Evolutionary conservation across 2,797 vertebrate species (phyloP), one percentile per base, ranked within the genome.

Genomic region (Coendou prehensilis): DNA sequence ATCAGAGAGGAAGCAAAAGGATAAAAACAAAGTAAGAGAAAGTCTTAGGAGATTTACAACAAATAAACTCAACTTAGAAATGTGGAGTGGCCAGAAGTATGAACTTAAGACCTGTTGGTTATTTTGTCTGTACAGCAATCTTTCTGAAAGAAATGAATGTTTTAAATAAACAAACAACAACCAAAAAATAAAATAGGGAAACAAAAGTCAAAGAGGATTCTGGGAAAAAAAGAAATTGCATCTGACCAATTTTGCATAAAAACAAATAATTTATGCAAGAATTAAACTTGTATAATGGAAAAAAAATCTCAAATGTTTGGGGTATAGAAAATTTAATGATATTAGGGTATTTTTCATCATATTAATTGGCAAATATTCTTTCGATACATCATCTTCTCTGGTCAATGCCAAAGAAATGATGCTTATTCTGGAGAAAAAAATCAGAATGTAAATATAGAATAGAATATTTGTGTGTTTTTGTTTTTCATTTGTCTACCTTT

Each of bases 1-100:
- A 78, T 78, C 54, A 87, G 87, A 64, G 54, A 78, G 50, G n/a
- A 93, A 91, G 33, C 28, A 91, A 91, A 94, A 37, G 37, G 26
- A 61, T 8, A 30, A 80, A 93, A 78, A 92, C 33, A 41, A 95
- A 94, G 73, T 17, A 56, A 92, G 79, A 71, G 3, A 28, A 78
- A 91, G 94, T 54, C 17, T 90, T 88, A 75, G 17, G 30, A 89
- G 33, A 57, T 93, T 95, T 59, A 82, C 26, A 86, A 47, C 47
- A 92, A 95, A 95, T 86, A 91, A 96, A 94, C 26, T 87, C 80
- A 81, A 4, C 3, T 33, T 95, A 90, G 61, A 75, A 89, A 83
- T 45, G 17, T 9, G n/a, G 63, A 69, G 15, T 89, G 52, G 3
- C 17, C 93, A 28, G 91, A 87, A 84, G 26, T 50, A 13, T 76